These are phyloP conservation scores for Eufriesea mexicana DNA, from an alignment of 1,140 invertebrate genomes.

Conservation along the genomic window DNA sequence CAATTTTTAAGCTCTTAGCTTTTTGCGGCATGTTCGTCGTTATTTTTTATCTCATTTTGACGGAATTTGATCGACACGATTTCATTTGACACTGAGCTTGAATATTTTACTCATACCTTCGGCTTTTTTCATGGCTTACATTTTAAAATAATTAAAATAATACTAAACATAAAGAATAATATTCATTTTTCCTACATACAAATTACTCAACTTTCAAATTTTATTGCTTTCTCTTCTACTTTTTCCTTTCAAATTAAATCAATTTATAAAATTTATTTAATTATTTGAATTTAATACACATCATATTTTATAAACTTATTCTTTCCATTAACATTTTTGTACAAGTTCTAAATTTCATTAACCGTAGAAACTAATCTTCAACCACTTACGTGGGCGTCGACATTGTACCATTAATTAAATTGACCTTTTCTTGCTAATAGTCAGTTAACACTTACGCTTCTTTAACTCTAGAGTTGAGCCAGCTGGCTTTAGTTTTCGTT, in stretches of 20 bases:
- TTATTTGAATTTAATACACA: neutral
- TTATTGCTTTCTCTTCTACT: neutral
- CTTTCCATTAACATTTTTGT: neutral
- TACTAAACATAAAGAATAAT: neutral
- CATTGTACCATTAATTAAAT: constrained; percentile 67
- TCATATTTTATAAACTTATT: neutral
- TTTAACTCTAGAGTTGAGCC: constrained; percentile 53
- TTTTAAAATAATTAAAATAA: constrained; percentile 20
- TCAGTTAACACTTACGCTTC: constrained; percentile 59
- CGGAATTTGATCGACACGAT: constrained; percentile 38
- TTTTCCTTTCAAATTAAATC: constrained; percentile 5
- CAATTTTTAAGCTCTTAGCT: constrained; percentile 67
- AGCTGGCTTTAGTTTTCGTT: constrained; percentile 61
- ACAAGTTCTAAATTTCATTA: constrained; percentile 30
- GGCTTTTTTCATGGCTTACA: constrained; percentile 52
- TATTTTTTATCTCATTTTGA: constrained; percentile 54
- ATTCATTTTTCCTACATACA: constrained; percentile 13
- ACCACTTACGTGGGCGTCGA: constrained; percentile 63
- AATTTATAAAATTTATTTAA: neutral
- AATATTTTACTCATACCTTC: constrained; percentile 63
- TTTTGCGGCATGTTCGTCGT: constrained; percentile 75
- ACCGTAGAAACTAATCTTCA: constrained; percentile 37
- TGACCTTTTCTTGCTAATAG: constrained; percentile 70
- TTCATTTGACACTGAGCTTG: constrained; percentile 65
- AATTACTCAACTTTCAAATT: neutral